phyloP scores from a whole-genome alignment of 2,113 vertebrate genomes.

The Prietella phreatophila region DNA sequence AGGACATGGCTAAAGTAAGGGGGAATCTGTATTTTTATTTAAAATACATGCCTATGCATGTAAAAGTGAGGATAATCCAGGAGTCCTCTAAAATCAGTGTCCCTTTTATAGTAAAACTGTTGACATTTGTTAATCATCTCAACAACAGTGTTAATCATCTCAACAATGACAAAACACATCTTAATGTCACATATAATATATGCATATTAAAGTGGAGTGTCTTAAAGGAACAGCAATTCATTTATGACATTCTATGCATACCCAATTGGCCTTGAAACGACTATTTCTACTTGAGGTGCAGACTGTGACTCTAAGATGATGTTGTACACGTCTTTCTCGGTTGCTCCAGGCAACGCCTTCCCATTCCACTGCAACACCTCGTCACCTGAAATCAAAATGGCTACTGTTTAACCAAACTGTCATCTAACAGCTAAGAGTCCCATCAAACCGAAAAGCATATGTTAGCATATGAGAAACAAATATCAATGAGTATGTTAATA shows the following conservation, averaged over 20 bases:
- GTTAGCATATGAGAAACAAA: neutral
- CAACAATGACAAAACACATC: neutral
- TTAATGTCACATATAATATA: neutral
- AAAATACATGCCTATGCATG: neutral
- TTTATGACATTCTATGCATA: constrained; percentile 68
- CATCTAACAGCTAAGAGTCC: neutral
- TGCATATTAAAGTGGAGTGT: neutral
- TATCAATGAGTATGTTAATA: neutral
- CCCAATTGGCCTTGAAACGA: constrained; percentile 98
- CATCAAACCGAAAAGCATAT: neutral
- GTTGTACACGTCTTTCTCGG: constrained; percentile 99
- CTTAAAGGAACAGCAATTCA: neutral
- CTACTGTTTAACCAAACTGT: neutral
- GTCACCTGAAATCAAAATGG: constrained; percentile 78
- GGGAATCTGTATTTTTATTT: neutral
- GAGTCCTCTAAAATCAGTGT: neutral
- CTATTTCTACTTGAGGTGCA: constrained; percentile 98
- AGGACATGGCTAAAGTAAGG: neutral
- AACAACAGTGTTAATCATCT: neutral
- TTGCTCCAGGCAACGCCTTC: constrained; percentile 95
- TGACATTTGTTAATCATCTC: neutral
- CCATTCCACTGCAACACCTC: constrained; percentile 99
- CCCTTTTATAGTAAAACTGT: neutral
- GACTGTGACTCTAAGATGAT: constrained; percentile 99
- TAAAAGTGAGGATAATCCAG: neutral